Conservation (phyloP, 2,113 vertebrate species). For the Neodontobutis hainanensis region DNA sequence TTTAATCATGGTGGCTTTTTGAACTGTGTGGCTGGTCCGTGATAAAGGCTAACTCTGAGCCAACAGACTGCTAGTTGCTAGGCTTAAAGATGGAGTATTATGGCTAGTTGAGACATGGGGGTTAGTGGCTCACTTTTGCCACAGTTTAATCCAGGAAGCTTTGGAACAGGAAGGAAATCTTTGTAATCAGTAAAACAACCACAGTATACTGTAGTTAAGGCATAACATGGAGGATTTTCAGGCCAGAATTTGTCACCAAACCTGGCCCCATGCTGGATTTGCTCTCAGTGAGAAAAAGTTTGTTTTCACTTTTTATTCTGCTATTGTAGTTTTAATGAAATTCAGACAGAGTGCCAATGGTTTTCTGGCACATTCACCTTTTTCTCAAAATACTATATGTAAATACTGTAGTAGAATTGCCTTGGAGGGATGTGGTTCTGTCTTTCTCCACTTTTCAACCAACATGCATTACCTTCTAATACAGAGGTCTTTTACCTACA, state of each 20-base stretch:
- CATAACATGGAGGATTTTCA: conserved; percentile 5
- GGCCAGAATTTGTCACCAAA: neutral
- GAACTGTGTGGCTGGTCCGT: conserved; percentile 12
- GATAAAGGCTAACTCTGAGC: conserved; percentile 31
- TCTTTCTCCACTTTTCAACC: too few relatives aligned
- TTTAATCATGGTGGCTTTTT: conserved; percentile 38
- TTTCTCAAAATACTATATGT: too few relatives aligned
- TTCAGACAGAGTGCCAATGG: too few relatives aligned
- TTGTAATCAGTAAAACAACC: neutral
- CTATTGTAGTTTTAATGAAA: too few relatives aligned
- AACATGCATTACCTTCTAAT: too few relatives aligned
- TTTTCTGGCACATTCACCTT: too few relatives aligned
- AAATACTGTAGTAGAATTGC: too few relatives aligned
- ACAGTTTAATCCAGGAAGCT: conserved; percentile 41
- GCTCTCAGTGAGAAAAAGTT: too few relatives aligned
- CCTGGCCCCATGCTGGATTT: too few relatives aligned
- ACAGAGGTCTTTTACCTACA: neutral
- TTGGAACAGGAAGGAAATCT: conserved; percentile 9
- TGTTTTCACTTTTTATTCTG: too few relatives aligned
- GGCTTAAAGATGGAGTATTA: conserved; percentile 25
- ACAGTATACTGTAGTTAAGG: neutral
- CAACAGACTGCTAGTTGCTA: conserved; percentile 23
- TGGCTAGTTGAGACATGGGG: neutral
- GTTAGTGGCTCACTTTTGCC: conserved; percentile 26
- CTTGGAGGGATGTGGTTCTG: too few relatives aligned